Evolutionary conservation across 1,140 invertebrate species (phyloP), one percentile per base, ranked within the genome.

Genomic region (Andricus grossulariae): DNA sequence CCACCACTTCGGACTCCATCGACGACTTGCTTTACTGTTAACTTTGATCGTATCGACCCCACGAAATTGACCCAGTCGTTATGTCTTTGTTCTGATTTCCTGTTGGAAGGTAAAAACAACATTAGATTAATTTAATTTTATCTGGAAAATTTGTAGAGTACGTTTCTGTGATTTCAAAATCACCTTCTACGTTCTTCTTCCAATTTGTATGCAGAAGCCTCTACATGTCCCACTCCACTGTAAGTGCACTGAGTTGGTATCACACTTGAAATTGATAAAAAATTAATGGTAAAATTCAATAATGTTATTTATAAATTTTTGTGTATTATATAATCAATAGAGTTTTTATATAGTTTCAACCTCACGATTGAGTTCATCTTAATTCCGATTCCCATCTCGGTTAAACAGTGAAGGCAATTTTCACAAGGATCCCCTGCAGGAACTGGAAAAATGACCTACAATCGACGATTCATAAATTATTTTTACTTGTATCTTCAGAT

Each of bases 1-100:
- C 95, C 95, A 15, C 95, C 95, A 50, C 93, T 93, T 71, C 94
- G 91, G 3, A 97, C 96, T 1, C 94, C 94, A 85, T 96, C 95
- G 1, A 97, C 96, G 1, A 97, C 96, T 92, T 97, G 95, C 79
- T 96, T 95, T 32, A 97, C 96, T 10, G 96, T 96, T 80, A 97
- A 90, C 86, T 97, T 95, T 16, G 96, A 96, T 84, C 95, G 92
- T 80, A 96, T 94, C 13, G 95, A 95, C 76, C 93, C 93, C 50
- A 95, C 94, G 86, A 96, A 96, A 80, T 87, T 92, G 57, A 93
- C 92, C 94, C 95, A 95, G 77, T 93, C 93, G 75, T 93, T 92
- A 66, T 93, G 80, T n/a, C 77, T 54, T 49, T 84, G 77, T 32
- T 81, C 81, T 4, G 76, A 76, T 73, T 74, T 82, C 21, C 75